A percentile compares a stretch with the other conserved stretches of the same genome.
phyloP scores from a whole-genome alignment of 2,797 vertebrate species.

The Bucorvus abyssinicus region DNA sequence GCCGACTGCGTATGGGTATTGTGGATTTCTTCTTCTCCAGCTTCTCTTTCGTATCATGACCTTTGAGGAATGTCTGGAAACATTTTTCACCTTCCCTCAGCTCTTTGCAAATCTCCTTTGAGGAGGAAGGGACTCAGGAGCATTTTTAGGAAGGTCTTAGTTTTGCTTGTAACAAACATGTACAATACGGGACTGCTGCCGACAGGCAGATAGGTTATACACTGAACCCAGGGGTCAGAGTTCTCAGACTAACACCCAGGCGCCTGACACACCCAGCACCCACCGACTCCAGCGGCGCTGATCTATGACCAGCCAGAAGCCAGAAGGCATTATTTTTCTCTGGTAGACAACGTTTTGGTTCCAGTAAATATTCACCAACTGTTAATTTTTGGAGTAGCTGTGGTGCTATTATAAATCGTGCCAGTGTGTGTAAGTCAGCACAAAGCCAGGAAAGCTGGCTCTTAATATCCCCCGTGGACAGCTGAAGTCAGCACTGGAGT shows the following conservation, averaged over 20 bases:
- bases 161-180: not conserved
- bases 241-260: not conserved
- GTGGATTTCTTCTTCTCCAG: not conserved
- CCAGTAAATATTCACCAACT: constrained; percentile 47
- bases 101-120: not conserved
- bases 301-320: constrained; percentile 6
- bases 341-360: constrained; percentile 11
- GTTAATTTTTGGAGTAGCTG: constrained; percentile 54
- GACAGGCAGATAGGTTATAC: not conserved
- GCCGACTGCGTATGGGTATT: not conserved
- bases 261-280: not conserved
- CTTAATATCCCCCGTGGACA: not conserved
- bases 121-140: not conserved
- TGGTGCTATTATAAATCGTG: constrained; percentile 30
- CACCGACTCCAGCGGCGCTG: not conserved
- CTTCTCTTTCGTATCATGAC: not conserved
- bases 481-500: constrained; percentile 18
- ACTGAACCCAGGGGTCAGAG: not conserved
- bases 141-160: not conserved
- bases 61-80: not conserved
- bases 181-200: not conserved
- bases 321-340: constrained; percentile 23
- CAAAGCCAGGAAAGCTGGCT: not conserved
- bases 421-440: constrained; percentile 21
- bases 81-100: not conserved